Conservation (phyloP, 2,797 vertebrate genomes). For the Siniperca obscura region DNA sequence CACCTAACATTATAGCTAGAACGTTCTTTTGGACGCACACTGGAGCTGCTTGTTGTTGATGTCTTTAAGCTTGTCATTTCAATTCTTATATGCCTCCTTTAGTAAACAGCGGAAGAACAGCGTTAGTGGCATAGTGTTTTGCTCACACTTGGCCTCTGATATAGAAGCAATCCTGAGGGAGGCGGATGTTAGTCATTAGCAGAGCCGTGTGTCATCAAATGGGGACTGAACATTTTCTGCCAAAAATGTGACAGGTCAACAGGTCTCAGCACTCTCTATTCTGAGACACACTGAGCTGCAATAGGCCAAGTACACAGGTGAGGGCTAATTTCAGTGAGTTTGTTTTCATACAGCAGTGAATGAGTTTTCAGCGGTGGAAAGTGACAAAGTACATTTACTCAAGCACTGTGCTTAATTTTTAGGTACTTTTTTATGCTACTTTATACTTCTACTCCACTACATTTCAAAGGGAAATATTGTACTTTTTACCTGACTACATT, state of each 20-base stretch:
- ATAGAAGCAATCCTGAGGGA: constrained; percentile 57
- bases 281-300: constrained; percentile 14
- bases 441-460: neutral
- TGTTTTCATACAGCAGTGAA: neutral
- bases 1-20: constrained; percentile 55
- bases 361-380: neutral
- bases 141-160: constrained; percentile 67
- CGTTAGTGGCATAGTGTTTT: constrained; percentile 80
- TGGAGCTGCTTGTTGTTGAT: constrained; percentile 34
- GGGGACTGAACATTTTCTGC: constrained; percentile 45
- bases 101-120: constrained; percentile 76
- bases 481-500: neutral
- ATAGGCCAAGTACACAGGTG: neutral
- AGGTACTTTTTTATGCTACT: neutral
- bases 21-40: constrained; percentile 33
- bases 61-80: constrained; percentile 70
- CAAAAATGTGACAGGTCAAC: constrained; percentile 60
- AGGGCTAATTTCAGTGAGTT: constrained; percentile 17
- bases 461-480: neutral
- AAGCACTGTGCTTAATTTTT: too few species aligned
- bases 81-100: constrained; percentile 62
- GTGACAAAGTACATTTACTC: neutral
- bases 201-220: constrained; percentile 31
- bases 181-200: constrained; percentile 71
- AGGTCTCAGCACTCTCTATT: constrained; percentile 47